Evolutionary conservation across 2,113 vertebrate species (phyloP).

Genomic region (Sprattus sprattus): DNA sequence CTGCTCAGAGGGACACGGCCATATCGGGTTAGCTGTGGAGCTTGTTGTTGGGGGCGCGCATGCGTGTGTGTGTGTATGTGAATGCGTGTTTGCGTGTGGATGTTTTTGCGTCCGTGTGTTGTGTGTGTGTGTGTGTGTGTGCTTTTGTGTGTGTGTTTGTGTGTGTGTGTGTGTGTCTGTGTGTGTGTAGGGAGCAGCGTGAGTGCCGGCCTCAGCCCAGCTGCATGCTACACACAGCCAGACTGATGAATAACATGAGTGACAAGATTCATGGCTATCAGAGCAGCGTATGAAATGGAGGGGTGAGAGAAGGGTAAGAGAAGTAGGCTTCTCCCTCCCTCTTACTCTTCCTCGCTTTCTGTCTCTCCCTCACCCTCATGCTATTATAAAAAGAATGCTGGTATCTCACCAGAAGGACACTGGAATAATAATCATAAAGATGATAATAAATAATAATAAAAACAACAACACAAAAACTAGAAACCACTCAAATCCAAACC

Average conservation of each 20-base stretch:
- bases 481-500: neutral
- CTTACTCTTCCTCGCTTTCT: neutral
- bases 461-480: neutral
- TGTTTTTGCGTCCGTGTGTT: neutral
- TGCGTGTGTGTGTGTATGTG: neutral
- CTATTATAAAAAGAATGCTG: slow-evolving; percentile 60
- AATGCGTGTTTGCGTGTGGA: neutral
- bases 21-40: neutral
- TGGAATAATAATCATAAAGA: neutral
- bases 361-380: slow-evolving; percentile 46
- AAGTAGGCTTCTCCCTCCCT: slow-evolving; percentile 25
- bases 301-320: slow-evolving; percentile 54
- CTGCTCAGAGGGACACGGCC: slow-evolving; percentile 14
- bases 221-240: slow-evolving; percentile 60
- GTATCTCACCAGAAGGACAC: slow-evolving; percentile 42
- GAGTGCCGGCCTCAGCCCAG: slow-evolving; percentile 54
- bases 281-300: slow-evolving; percentile 69
- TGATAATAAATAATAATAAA: neutral
- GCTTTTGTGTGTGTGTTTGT: slow-evolving; percentile 29
- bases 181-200: slow-evolving; percentile 50
- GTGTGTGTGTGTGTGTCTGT: slow-evolving; percentile 47
- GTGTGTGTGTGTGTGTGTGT: slow-evolving; percentile 15
- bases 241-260: slow-evolving; percentile 77
- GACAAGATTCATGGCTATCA: slow-evolving; percentile 77
- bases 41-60: neutral